These are phyloP conservation scores for Platycheirus albimanus DNA, from an alignment of 2,888 invertebrate species.

Conservation along the genomic window DNA sequence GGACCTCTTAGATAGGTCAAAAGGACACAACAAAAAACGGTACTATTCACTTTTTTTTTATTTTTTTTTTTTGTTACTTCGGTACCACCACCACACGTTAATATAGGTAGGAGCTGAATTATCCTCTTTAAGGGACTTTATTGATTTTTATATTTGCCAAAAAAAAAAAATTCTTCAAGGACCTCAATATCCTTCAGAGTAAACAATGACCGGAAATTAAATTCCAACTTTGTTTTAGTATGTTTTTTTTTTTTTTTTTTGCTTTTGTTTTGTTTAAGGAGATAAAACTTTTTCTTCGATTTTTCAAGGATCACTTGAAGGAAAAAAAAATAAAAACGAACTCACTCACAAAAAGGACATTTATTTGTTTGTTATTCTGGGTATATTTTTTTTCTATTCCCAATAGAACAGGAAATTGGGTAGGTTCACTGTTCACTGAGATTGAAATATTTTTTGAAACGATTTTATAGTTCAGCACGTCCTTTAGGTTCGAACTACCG, in stretches of 20 bases:
- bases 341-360: conserved; percentile 12
- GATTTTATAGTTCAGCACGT: not conserved
- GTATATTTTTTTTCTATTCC: not conserved
- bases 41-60: conserved; percentile 4
- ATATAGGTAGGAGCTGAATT: conserved; percentile 20
- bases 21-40: conserved; percentile 19
- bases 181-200: conserved; percentile 61
- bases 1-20: conserved; percentile 1
- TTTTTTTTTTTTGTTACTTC: no score
- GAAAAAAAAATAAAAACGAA: not conserved
- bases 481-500: conserved; percentile 69
- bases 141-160: conserved; percentile 61
- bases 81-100: conserved; percentile 9
- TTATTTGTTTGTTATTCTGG: conserved; percentile 34
- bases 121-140: conserved; percentile 67
- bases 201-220: conserved; percentile 65
- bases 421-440: conserved; percentile 7
- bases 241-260: no score
- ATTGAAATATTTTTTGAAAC: not conserved
- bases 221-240: conserved; percentile 24
- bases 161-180: conserved; percentile 48
- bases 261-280: no score
- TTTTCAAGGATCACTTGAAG: conserved; percentile 10
- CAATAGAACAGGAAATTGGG: conserved; percentile 4
- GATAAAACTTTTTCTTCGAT: conserved; percentile 11